phyloP scores from a whole-genome alignment of 2,797 vertebrate species.

The Liparis tanakae region DNA sequence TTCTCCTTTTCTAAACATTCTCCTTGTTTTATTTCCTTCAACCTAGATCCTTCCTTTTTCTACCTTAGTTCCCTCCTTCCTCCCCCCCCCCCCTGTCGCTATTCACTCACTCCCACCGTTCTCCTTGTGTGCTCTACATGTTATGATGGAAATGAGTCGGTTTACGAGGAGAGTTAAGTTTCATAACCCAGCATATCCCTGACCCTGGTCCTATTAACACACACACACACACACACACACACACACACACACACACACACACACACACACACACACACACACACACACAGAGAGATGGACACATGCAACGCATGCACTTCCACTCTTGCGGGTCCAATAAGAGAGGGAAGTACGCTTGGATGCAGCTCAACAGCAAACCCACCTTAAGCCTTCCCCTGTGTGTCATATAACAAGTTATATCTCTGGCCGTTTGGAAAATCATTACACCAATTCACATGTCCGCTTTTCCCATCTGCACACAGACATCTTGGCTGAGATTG shows the following conservation, averaged over 20 bases:
- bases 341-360: slow-evolving; percentile 67
- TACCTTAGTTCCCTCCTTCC: slow-evolving; percentile 2
- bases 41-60: background rate
- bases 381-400: slow-evolving; percentile 52
- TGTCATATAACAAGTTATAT: slow-evolving; percentile 49
- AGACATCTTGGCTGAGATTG: slow-evolving; percentile 7
- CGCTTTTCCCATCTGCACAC: slow-evolving; percentile 53
- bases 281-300: slow-evolving; percentile 22
- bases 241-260: slow-evolving; percentile 19
- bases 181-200: slow-evolving; percentile 68
- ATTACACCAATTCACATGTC: slow-evolving; percentile 50
- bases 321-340: slow-evolving; percentile 61
- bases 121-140: slow-evolving; percentile 42
- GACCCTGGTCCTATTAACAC: slow-evolving; percentile 63
- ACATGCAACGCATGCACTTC: slow-evolving; percentile 10
- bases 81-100: too few species aligned
- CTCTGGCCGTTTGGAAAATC: slow-evolving; percentile 55
- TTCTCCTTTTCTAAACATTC: slow-evolving; percentile 9
- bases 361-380: slow-evolving; percentile 62
- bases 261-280: slow-evolving; percentile 27
- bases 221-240: slow-evolving; percentile 1
- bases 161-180: slow-evolving; percentile 72
- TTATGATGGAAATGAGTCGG: slow-evolving; percentile 65
- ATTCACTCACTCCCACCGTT: slow-evolving; percentile 16
- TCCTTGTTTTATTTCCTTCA: background rate